A percentile compares a stretch with the other conserved stretches of the same genome.
Conservation (phyloP, 2,797 vertebrate genomes). For the Oreochromis grahami region DNA sequence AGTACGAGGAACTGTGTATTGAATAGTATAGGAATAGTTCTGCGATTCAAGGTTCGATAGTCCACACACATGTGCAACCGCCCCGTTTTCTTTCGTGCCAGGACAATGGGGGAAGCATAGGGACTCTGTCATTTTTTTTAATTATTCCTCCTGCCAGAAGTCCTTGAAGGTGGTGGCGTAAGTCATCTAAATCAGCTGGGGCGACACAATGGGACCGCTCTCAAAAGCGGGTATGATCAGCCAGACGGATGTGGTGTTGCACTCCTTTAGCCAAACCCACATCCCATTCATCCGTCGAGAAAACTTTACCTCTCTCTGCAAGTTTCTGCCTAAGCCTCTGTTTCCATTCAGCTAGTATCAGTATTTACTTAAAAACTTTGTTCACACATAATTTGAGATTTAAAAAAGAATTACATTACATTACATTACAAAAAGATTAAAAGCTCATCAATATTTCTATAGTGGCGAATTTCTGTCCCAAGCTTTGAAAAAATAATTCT, state of each 20-base stretch:
- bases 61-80: not conserved
- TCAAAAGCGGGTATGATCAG: not conserved
- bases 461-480: not conserved
- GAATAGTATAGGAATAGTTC: not conserved
- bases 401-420: accelerated
- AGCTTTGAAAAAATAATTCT: not conserved
- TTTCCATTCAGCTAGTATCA: not conserved
- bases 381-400: not conserved
- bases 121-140: not conserved
- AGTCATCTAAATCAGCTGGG: not conserved
- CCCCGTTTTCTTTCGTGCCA: not conserved
- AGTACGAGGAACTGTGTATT: not conserved
- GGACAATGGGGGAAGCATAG: not conserved
- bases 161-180: not conserved
- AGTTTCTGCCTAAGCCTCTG: not conserved
- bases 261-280: not conserved
- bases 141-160: not conserved
- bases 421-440: not conserved
- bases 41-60: not conserved
- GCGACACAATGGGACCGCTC: accelerated
- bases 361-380: not conserved
- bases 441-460: not conserved
- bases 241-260: not conserved
- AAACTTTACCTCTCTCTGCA: not conserved
- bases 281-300: not conserved